These are phyloP conservation scores for Spilogale gracilis DNA, from an alignment of 2,113 vertebrate species.

Conservation along the genomic window DNA sequence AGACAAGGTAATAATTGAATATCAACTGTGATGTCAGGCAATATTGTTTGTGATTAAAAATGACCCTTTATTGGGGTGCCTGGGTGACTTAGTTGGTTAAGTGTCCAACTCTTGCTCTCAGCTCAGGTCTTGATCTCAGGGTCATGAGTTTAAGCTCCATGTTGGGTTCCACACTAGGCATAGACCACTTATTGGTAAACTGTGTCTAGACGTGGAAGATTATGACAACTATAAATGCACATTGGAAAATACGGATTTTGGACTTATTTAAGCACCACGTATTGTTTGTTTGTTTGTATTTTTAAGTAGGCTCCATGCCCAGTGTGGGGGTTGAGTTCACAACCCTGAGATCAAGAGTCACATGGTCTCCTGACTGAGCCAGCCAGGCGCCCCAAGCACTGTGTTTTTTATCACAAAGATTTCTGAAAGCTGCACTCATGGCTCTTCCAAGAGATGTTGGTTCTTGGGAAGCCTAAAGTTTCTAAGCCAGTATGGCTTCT, in stretches of 20 bases:
- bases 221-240: not conserved
- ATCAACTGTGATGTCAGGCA: not conserved
- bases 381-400: not conserved
- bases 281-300: not conserved
- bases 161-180: not conserved
- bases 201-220: not conserved
- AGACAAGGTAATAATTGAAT: not conserved
- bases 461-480: not conserved
- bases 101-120: not conserved
- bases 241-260: not conserved
- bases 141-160: not conserved
- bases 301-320: not conserved
- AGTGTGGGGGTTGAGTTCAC: not conserved
- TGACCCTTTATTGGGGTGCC: not conserved
- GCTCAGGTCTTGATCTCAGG: not conserved
- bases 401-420: not conserved
- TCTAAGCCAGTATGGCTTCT: not conserved
- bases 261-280: not conserved
- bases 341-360: not conserved
- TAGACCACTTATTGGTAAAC: not conserved
- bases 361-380: not conserved
- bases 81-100: not conserved
- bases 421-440: not conserved
- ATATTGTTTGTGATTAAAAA: conserved; percentile 17
- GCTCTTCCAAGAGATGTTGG: not conserved